Base-by-base conservation (phyloP, 2,888 invertebrate genomes). In the Sthenelais limicola region DNA sequence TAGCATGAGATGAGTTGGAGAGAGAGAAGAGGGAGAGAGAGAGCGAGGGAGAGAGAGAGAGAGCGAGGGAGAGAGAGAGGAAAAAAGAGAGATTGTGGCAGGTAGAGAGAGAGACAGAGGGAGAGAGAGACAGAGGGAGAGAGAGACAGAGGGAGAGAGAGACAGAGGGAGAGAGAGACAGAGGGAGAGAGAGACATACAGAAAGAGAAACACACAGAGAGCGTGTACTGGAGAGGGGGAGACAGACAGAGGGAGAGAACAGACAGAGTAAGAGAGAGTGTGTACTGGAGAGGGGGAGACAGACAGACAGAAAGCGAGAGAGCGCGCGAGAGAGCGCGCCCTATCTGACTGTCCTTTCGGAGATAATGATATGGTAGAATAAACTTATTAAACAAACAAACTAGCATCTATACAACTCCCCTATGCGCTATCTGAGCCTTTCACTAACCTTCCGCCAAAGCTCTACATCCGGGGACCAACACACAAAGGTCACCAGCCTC, bases 91-190 rank as follows among this genome's bases (percentile, higher is more conserved):
- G 12, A 18, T 48, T n/a, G 48, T 21, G 3, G 21, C 48, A 9
- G 24, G 48, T 48, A 9, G 4, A 7, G n/a, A 48, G 48, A 3
- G 48, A 48, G 9, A n/a, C 3, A 3, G 21, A n/a, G n/a, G 48
- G 24, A 21, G 48, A 48, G 49, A 49, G 49, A 24, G 49, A 49
- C 5, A 24, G 49, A 43, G 12, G 49, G 49, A 18, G 9, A 30
- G 32, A 26, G 56, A 26, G 32, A 32, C 28, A 26, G 56, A 56
- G 32, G 56, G 32, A 56, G 56, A 26, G n/a, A n/a, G 32, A 26
- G 28, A 26, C 28, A 30, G 32, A n/a, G 56, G 32, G n/a, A n/a
- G 32, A 26, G 28, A 26, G 56, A 30, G 32, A n/a, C 4, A 5
- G 56, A 32, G n/a, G 56, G 56, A 26, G 5, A 30, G 32, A 32